Evolutionary conservation across 2,888 invertebrate species (phyloP).

Genomic region (Patella depressa): DNA sequence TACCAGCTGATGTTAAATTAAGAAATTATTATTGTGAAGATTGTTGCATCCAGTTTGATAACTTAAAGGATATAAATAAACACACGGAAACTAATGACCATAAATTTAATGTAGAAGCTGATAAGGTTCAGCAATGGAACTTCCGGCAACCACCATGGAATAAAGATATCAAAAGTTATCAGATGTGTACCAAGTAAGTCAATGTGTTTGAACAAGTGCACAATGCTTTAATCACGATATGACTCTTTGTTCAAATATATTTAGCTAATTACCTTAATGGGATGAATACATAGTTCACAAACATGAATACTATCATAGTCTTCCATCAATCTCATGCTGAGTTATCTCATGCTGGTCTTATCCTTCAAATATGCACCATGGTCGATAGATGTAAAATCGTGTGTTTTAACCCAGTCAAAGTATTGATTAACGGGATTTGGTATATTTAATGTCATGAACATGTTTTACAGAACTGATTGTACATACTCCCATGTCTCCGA

Average conservation of each 20-base stretch:
- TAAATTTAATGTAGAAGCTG: conserved; percentile 64
- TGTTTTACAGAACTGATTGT: conserved; percentile 40
- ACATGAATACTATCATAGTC: no score
- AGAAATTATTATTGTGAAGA: conserved; percentile 62
- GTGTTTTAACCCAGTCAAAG: no score
- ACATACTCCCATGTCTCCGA: conserved; percentile 62
- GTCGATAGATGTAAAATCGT: no score
- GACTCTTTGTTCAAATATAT: no score
- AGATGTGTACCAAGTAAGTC: not conserved
- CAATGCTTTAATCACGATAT: no score
- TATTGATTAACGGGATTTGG: conserved; percentile 29
- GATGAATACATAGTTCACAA: no score
- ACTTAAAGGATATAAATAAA: conserved; percentile 64
- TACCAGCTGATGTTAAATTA: conserved; percentile 38
- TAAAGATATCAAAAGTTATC: not conserved
- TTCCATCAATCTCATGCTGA: no score
- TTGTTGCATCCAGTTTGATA: conserved; percentile 60
- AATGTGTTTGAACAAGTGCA: no score
- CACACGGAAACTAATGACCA: conserved; percentile 66
- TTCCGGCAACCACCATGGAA: conserved; percentile 68
- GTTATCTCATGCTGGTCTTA: no score
- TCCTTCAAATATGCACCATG: no score
- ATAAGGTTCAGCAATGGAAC: conserved; percentile 69
- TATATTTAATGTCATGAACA: not conserved
- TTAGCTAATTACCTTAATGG: no score